Base-by-base conservation (phyloP, 2,888 invertebrate species). In the Parasteatoda lunata region DNA sequence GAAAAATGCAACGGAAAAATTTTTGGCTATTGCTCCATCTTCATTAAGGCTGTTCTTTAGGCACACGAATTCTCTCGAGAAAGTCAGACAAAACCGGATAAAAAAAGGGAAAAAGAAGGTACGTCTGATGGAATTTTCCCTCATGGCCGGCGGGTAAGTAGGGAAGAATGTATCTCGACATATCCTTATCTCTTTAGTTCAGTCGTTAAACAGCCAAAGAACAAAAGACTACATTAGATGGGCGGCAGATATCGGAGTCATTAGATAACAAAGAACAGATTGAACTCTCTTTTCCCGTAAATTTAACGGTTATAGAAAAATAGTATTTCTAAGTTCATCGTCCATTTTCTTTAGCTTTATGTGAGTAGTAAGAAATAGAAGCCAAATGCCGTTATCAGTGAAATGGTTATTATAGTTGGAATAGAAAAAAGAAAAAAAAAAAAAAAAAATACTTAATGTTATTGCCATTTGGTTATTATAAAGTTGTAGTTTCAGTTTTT, bases 131-230 rank as follows among this genome's bases (percentile, higher is more conserved):
- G 59, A 59, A 59, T 45, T 47, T 68, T 47, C 68, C 30, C 68
- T 68, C 51, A 9, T 72, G 30, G 72, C 71, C 78, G 69, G 15
- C 71, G 79, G 78, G 70, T 30, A 70, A 11, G 30, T 59, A 59
- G 51, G 47, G 59, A 79, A 71, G 78, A 72, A 72, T 70, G 79
- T 80, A 64, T 52, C 72, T 52, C 49, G 49, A 7, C 48, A 8
- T n/a, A n/a, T 30, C 73, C 80, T 80, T 72, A 80, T 72, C 72
- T 80, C 66, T 72, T n/a, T 68, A 52, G 65, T 72, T 59, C 59
- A 80, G 72, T 80, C 80, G 71, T 79, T 80, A 66, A 80, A 80
- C 64, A 66, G 70, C 65, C 59, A 79, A 80, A 66, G 80, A 80
- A 80, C 80, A 80, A 80, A 51, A 65, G 71, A 65, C 30, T 54